Evolutionary conservation across 1,140 invertebrate species (phyloP).

Genomic region (Pogonomyrmex californicus): DNA sequence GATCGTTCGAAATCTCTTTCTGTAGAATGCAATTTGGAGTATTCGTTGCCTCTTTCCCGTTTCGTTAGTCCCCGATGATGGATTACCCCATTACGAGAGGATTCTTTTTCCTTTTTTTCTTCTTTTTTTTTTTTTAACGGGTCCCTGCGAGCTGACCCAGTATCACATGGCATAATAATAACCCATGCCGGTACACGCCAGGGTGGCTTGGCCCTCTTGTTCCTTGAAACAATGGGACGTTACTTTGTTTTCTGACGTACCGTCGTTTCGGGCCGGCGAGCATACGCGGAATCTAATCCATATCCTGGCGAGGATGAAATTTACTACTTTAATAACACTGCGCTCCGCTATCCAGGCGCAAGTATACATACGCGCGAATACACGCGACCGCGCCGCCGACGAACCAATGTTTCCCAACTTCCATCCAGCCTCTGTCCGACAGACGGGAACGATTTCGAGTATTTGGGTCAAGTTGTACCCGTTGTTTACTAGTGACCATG

Average conservation of each 20-base stretch:
- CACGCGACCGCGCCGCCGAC: conserved; percentile 8
- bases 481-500: conserved; percentile 65
- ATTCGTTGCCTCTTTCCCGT: conserved; percentile 52
- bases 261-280: conserved; percentile 52
- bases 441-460: conserved; percentile 72
- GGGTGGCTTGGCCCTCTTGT: conserved; percentile 53
- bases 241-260: conserved; percentile 57
- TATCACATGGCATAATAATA: conserved; percentile 60
- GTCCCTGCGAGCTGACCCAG: conserved; percentile 26
- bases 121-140: conserved; percentile 29
- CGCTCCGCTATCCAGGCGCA: conserved; percentile 34
- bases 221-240: conserved; percentile 61
- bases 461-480: conserved; percentile 75
- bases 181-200: conserved; percentile 38
- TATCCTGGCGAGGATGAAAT: conserved; percentile 75
- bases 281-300: conserved; percentile 77
- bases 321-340: conserved; percentile 82
- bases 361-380: conserved; percentile 30
- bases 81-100: conserved; percentile 59
- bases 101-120: conserved; percentile 29
- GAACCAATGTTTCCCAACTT: conserved; percentile 62
- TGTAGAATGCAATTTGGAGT: conserved; percentile 59
- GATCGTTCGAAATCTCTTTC: conserved; percentile 54
- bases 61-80: conserved; percentile 63
- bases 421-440: conserved; percentile 66